A percentile compares a stretch with the other conserved stretches of the same genome.
Evolutionary conservation across 2,888 invertebrate genomes (phyloP).

Genomic region (Nebria salina): DNA sequence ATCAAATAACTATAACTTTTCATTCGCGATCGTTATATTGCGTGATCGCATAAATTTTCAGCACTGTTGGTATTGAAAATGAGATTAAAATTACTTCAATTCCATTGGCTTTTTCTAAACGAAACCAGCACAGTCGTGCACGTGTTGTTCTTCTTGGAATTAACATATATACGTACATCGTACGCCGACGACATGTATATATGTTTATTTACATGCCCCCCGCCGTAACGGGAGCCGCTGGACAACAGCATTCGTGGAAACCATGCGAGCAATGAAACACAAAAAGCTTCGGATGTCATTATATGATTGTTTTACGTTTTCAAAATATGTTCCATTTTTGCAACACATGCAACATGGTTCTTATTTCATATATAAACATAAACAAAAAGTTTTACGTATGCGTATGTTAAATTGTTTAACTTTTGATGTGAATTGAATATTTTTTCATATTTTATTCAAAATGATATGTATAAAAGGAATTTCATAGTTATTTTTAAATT

Average conservation of each 20-base stretch:
- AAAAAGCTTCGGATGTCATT: constrained; percentile 15
- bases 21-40: constrained; percentile 18
- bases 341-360: background rate
- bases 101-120: constrained; percentile 19
- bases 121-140: constrained; percentile 1
- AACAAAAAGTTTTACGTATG: no score
- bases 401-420: no score
- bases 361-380: background rate
- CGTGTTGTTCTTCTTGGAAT: constrained; percentile 14
- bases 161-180: constrained; percentile 13
- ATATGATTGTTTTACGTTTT: constrained; percentile 15
- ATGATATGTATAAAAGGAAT: no score
- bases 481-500: no score
- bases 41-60: constrained; percentile 11
- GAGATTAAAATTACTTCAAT: constrained; percentile 34
- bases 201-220: constrained; percentile 16
- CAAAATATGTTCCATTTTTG: background rate
- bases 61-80: constrained; percentile 22
- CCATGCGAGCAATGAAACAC: background rate
- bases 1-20: constrained; percentile 7
- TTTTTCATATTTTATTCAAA: no score
- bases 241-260: constrained; percentile 10
- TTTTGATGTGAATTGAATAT: no score
- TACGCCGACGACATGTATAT: background rate
- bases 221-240: constrained; percentile 14